Conservation (phyloP, 2,888 invertebrate genomes). For the Drosophila antonietae region DNA sequence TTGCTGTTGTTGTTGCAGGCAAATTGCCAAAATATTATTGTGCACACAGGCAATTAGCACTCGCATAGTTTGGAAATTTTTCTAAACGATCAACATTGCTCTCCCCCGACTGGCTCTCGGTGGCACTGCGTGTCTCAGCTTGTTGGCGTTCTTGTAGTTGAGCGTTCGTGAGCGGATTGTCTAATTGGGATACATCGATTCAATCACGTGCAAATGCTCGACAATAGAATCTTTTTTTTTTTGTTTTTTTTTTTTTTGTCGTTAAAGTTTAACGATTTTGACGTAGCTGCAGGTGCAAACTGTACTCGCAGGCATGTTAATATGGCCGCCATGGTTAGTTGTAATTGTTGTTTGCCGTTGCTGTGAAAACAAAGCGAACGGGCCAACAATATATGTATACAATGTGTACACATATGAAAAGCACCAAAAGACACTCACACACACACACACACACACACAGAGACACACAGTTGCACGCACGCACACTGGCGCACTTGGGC, state of each 20-base stretch:
- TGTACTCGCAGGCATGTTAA: slow-evolving; percentile 71
- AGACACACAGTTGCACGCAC: slow-evolving; percentile 13
- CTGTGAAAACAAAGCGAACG: slow-evolving; percentile 74
- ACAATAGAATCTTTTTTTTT: slow-evolving; percentile 60
- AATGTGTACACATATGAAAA: slow-evolving; percentile 64
- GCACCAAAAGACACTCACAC: slow-evolving; percentile 62
- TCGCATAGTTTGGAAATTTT: slow-evolving; percentile 53
- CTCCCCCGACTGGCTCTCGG: not conserved
- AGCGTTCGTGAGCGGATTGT: slow-evolving; percentile 69
- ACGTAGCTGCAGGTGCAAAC: slow-evolving; percentile 74
- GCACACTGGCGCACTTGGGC: slow-evolving; percentile 54
- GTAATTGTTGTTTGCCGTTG: slow-evolving; percentile 41
- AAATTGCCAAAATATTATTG: slow-evolving; percentile 67
- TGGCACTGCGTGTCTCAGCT: slow-evolving; percentile 26
- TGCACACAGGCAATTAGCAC: slow-evolving; percentile 63
- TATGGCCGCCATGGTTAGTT: slow-evolving; percentile 73
- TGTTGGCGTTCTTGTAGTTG: slow-evolving; percentile 66
- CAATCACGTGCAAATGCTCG: slow-evolving; percentile 73
- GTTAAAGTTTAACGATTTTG: slow-evolving; percentile 75
- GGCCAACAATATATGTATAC: slow-evolving; percentile 48
- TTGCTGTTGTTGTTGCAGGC: slow-evolving; percentile 27
- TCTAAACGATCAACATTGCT: slow-evolving; percentile 12
- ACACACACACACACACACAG: slow-evolving; percentile 18
- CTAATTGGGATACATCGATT: slow-evolving; percentile 65
- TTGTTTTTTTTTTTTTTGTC: slow-evolving; percentile 45